A percentile compares a stretch with the other conserved stretches of the same genome.
These are phyloP conservation scores for Bilobella aurantiaca DNA, from an alignment of 1,140 invertebrate genomes.

Conservation along the genomic window DNA sequence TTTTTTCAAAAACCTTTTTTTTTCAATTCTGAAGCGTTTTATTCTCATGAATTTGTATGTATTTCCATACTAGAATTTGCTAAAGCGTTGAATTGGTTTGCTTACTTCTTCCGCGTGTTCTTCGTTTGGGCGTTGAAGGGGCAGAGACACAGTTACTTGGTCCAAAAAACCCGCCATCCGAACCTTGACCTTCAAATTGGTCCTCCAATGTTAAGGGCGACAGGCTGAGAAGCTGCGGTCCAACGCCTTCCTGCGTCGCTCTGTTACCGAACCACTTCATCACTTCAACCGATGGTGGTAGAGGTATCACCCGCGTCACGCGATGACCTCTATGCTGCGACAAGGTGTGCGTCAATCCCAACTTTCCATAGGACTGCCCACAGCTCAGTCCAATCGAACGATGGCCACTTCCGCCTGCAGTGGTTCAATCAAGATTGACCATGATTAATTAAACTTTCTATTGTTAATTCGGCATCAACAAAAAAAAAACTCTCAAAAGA, in stretches of 20 bases:
- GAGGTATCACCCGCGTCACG: background rate
- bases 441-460: no score
- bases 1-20: no score
- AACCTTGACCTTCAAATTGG: slow-evolving; percentile 20
- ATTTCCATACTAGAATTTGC: no score
- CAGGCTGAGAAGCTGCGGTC: slow-evolving; percentile 56
- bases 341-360: background rate
- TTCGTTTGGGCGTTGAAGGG: slow-evolving; percentile 27
- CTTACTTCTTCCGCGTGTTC: slow-evolving; percentile 34
- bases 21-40: no score
- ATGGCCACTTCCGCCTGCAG: background rate
- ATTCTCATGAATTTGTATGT: no score
- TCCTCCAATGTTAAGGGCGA: slow-evolving; percentile 46
- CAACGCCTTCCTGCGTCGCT: slow-evolving; percentile 42
- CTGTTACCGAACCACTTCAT: slow-evolving; percentile 34
- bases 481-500: no score
- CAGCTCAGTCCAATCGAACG: background rate
- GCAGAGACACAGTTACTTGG: slow-evolving; percentile 16
- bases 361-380: background rate
- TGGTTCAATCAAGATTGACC: no score
- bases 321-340: background rate
- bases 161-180: slow-evolving; percentile 23
- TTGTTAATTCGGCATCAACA: no score
- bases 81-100: slow-evolving; percentile 3
- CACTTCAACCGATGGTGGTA: slow-evolving; percentile 34